A percentile compares a stretch with the other conserved stretches of the same genome.
phyloP scores from a whole-genome alignment of 2,113 vertebrate genomes.

The Hylia prasina region DNA sequence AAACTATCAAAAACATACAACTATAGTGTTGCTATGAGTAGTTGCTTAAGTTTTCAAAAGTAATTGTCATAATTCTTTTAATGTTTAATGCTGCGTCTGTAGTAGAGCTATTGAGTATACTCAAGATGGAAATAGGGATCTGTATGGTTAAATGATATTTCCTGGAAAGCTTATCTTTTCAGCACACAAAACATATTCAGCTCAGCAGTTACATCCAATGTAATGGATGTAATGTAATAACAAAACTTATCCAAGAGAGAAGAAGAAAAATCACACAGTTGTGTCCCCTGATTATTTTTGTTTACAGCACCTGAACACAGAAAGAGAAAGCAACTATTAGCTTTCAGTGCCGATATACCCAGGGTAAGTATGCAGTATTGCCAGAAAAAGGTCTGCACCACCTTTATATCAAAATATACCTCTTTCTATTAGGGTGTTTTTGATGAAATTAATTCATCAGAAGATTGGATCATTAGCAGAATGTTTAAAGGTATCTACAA shows the following conservation, averaged over 20 bases:
- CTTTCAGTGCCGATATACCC: neutral
- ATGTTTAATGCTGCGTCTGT: neutral
- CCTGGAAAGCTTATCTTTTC: neutral
- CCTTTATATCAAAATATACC: neutral
- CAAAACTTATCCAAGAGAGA: neutral
- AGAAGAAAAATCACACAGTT: neutral
- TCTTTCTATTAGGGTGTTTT: neutral
- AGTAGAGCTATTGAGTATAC: neutral
- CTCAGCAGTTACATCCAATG: neutral
- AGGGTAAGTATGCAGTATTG: neutral
- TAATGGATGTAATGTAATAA: neutral
- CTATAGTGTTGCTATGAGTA: neutral
- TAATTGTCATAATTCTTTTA: neutral
- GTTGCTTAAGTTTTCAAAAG: neutral
- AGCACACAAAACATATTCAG: neutral
- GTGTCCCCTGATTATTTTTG: neutral
- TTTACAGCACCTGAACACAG: neutral
- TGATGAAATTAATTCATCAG: constrained; percentile 26
- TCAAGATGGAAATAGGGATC: neutral
- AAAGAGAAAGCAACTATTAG: neutral
- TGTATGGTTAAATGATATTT: neutral
- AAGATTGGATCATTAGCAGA: neutral
- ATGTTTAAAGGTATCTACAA: constrained; percentile 44
- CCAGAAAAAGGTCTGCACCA: neutral
- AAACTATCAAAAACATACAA: neutral